phyloP scores from a whole-genome alignment of 2,113 vertebrate species.

The Amphiprion ocellaris region DNA sequence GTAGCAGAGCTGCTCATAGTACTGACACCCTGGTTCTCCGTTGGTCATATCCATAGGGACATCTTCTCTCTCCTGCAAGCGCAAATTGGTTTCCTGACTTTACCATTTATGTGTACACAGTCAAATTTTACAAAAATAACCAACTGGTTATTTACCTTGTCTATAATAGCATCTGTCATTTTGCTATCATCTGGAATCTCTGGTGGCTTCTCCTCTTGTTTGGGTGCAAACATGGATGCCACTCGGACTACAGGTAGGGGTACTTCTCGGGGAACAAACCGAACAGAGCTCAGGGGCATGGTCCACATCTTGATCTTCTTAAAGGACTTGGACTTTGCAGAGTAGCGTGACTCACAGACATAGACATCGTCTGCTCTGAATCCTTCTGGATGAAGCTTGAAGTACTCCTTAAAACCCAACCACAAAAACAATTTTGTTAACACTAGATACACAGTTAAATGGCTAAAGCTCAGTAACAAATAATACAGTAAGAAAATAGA shows the following conservation, averaged over 20 bases:
- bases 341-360: conserved; percentile 98
- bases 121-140: background rate
- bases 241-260: conserved; percentile 97
- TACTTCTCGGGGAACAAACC: conserved; percentile 92
- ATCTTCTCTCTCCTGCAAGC: conserved; percentile 93
- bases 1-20: conserved; percentile 96
- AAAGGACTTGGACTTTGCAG: conserved; percentile 97
- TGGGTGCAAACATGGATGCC: conserved; percentile 96
- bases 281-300: conserved; percentile 96
- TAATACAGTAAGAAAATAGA: too few species aligned
- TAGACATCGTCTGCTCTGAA: conserved; percentile 95
- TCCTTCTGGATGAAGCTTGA: conserved; percentile 95
- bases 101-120: background rate
- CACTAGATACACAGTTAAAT: background rate
- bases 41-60: conserved; percentile 94
- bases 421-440: conserved; percentile 9
- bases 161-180: conserved; percentile 80
- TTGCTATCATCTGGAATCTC: conserved; percentile 90
- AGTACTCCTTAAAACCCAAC: conserved; percentile 90
- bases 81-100: conserved; percentile 9
- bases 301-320: conserved; percentile 99
- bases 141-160: conserved; percentile 77
- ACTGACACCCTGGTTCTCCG: conserved; percentile 96
- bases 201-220: conserved; percentile 90
- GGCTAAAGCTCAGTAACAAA: background rate